Base-by-base conservation (phyloP, 2,797 vertebrate species). In the Clarias laeviceps region DNA sequence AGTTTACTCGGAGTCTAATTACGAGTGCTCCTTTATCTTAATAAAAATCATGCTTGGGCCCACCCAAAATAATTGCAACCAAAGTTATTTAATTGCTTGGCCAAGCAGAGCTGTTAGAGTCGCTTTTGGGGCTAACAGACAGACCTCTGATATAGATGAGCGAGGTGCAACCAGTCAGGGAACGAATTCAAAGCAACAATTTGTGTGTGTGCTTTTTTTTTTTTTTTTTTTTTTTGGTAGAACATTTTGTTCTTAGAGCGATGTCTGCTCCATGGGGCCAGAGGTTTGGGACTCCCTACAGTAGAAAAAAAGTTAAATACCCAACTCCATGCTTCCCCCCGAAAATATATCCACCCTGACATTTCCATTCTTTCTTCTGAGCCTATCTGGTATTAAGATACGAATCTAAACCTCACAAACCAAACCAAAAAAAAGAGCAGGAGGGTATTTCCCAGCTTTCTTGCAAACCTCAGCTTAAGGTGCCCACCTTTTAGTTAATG, bases 371-470 rank as follows among this genome's bases (percentile, higher is more conserved):
- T 78, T 83, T 76, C 83, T 81, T 86, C 29, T 57, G 8, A 62
- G 68, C 78, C 80, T 83, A 65, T 70, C 61, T 83, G 80, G 76
- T 65, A 83, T 27, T 80, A 45, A 85, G 83, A 89, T 87, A 79
- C 65, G 40, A 81, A 88, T 85, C 88, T 81, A 65, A 88, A 29
- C 40, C 79, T 56, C 72, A 76, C 20, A 34, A 59, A 59, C 74
- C 57, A 79, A 12, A 62, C 59, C 68, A 73, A 78, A 54, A 45
- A 45, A 54, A 29, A n/a, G 9, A 50, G 65, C 20, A 17, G 57
- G 56, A 85, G 86, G 86, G 84, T 80, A 83, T 86, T 89, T 90
- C 83, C 77, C 82, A 85, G 27, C n/a, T 57, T 90, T 85, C 70
- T 70, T 82, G 84, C 87, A 68, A 70, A 90, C 40, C 83, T 88